Conservation (phyloP, 2,113 vertebrate genomes). For the Charina bottae region DNA sequence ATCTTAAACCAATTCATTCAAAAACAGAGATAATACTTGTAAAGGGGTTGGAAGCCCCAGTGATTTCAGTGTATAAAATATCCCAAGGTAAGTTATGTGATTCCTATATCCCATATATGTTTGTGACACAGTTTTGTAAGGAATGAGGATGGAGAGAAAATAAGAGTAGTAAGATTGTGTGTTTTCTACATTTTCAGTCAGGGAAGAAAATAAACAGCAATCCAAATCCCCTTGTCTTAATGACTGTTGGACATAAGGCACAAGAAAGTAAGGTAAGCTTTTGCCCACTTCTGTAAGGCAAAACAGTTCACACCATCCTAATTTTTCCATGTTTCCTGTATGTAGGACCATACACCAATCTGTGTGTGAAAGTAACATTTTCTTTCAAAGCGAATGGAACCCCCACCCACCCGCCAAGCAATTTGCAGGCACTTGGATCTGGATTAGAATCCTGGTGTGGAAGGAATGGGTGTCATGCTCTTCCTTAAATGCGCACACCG, state of each 20-base stretch:
- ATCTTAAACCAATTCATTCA: constrained; percentile 36
- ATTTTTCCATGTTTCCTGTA: neutral
- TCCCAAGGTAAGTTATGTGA: constrained; percentile 3
- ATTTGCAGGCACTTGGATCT: neutral
- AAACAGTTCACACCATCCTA: too few species aligned
- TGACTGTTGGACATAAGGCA: constrained; percentile 88
- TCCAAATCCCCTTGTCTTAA: constrained; percentile 90
- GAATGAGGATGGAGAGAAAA: neutral
- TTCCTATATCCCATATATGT: neutral
- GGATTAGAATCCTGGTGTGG: neutral
- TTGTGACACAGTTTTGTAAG: constrained; percentile 2
- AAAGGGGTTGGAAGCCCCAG: constrained; percentile 32
- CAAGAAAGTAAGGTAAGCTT: constrained; percentile 89
- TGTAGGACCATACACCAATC: neutral
- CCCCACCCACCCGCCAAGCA: neutral
- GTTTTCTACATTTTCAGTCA: constrained; percentile 77
- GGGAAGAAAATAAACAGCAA: constrained; percentile 94
- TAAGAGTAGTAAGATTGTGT: constrained; percentile 43
- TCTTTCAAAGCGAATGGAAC: neutral
- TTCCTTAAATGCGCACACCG: neutral
- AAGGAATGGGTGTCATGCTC: neutral
- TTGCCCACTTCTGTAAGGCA: neutral
- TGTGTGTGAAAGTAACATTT: neutral
- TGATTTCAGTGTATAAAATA: neutral
- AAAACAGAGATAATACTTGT: constrained; percentile 28